phyloP scores from a whole-genome alignment of 2,888 invertebrate genomes.

The Thecophora atra region DNA sequence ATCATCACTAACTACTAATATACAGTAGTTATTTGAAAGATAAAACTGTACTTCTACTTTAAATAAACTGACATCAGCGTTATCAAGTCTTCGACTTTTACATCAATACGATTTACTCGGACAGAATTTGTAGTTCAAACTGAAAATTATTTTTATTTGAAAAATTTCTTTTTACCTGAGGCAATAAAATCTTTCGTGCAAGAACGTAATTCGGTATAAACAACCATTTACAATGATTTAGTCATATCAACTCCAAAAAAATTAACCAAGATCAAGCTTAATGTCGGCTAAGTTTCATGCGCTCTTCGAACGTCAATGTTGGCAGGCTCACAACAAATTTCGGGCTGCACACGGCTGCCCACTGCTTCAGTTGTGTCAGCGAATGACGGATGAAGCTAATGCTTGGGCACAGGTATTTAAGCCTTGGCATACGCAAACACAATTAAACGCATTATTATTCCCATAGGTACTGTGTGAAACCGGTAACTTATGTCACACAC shows the following conservation, averaged over 20 bases:
- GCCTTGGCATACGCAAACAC: neutral
- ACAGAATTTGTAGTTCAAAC: no score
- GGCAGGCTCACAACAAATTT: slow-evolving; percentile 70
- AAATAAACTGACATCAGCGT: no score
- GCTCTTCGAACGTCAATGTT: slow-evolving; percentile 19
- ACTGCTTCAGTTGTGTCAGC: neutral
- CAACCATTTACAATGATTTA: neutral
- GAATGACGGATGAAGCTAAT: neutral
- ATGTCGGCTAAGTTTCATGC: neutral
- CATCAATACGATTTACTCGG: no score
- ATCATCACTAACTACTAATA: no score
- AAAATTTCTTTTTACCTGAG: neutral
- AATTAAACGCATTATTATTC: neutral
- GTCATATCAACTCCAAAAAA: neutral
- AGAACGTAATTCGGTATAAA: neutral
- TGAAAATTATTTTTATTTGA: neutral
- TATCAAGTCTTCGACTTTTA: no score
- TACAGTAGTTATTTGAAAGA: no score
- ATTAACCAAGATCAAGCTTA: neutral
- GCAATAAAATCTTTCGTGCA: neutral
- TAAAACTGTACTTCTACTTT: neutral
- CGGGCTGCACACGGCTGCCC: slow-evolving; percentile 4
- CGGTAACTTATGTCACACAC: slow-evolving; percentile 72
- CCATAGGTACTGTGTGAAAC: neutral
- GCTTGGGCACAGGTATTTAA: neutral